phyloP scores from a whole-genome alignment of 2,888 invertebrate species.

The Scelioninae gen. 2 region DNA sequence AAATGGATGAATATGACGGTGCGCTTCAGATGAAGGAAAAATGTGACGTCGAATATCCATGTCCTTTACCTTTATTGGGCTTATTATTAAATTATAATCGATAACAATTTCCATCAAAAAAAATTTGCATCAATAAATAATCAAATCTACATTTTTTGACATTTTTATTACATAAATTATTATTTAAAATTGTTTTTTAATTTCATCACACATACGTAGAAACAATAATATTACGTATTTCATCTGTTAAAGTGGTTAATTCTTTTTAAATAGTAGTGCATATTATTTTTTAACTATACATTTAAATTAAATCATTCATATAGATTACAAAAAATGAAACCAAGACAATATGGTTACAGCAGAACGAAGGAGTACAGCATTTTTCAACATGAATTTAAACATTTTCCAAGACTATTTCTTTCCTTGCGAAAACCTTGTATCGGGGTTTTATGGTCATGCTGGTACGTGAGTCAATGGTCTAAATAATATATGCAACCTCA shows the following conservation, averaged over 20 bases:
- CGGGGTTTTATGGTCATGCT: conserved; percentile 45
- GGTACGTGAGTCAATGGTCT: conserved; percentile 52
- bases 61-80: conserved; percentile 71
- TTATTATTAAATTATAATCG: no score
- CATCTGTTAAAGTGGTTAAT: no score
- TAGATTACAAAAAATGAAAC: conserved; percentile 22
- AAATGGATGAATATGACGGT: conserved; percentile 68
- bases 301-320: no score
- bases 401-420: conserved; percentile 35
- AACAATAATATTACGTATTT: no score
- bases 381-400: conserved; percentile 37
- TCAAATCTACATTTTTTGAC: no score
- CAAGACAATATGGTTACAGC: conserved; percentile 13
- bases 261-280: no score
- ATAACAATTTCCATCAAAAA: no score
- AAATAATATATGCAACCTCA: conserved; percentile 52
- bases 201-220: no score
- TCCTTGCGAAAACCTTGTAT: conserved; percentile 27
- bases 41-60: conserved; percentile 68
- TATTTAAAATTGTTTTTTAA: no score
- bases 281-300: no score
- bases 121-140: no score
- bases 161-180: no score
- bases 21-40: conserved; percentile 64
- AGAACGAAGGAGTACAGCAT: conserved; percentile 13